A percentile compares a stretch with the other conserved stretches of the same genome.
Conservation (phyloP, 1,140 invertebrate species). For the Anadara kagoshimensis region DNA sequence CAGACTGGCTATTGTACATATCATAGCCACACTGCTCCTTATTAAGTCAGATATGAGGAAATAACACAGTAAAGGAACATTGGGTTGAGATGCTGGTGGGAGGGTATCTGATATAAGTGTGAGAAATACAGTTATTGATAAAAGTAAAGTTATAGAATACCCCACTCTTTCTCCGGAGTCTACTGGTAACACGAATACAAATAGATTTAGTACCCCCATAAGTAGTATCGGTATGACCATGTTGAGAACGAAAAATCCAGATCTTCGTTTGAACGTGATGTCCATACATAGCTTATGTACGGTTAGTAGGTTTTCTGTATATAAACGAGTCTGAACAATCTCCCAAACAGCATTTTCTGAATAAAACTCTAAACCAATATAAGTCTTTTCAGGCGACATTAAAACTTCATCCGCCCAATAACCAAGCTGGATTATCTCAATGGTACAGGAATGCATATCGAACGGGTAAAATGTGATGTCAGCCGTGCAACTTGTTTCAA, state of each 20-base stretch:
- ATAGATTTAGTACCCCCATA: constrained; percentile 20
- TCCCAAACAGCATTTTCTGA: constrained; percentile 16
- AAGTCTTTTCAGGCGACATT: background rate
- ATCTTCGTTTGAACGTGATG: constrained; percentile 20
- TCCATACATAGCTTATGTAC: background rate
- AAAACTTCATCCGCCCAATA: background rate
- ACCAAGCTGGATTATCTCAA: constrained; percentile 3
- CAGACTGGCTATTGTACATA: constrained; percentile 3
- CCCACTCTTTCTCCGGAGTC: constrained; percentile 32
- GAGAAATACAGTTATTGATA: constrained; percentile 33
- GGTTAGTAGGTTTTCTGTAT: background rate
- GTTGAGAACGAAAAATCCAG: constrained; percentile 27
- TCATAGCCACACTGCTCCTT: background rate
- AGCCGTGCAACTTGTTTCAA: too few relatives aligned
- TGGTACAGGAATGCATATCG: constrained; percentile 25
- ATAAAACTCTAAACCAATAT: background rate
- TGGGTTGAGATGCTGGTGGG: constrained; percentile 28
- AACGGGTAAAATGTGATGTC: constrained; percentile 20
- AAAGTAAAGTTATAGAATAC: constrained; percentile 25
- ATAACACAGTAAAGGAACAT: background rate
- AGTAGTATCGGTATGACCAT: constrained; percentile 30
- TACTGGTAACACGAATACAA: constrained; percentile 32
- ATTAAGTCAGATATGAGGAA: background rate
- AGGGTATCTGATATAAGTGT: constrained; percentile 26
- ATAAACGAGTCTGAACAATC: background rate